Base-by-base conservation (phyloP, 2,113 vertebrate species). In the Xyliphius kryptos region DNA sequence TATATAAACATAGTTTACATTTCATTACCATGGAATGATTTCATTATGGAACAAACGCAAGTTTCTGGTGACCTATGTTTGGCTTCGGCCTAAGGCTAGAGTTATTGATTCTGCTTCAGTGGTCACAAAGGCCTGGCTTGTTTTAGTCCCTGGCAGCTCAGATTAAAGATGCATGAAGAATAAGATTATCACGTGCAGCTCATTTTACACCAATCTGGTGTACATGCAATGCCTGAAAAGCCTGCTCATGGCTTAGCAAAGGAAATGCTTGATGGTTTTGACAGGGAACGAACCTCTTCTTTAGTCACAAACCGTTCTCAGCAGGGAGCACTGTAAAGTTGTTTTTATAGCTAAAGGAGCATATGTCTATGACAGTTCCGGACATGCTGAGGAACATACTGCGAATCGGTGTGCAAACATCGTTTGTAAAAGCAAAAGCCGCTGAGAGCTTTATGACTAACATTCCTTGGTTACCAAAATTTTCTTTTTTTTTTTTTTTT, bases 361-460 rank as follows among this genome's bases (percentile, higher is more conserved):
- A 11, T 49, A 62, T 13, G 43, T 4, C 53, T 19, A 36, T 60
- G 61, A 61, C 64, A 9, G n/a, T 46, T 72, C 60, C 26, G 21
- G 53, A 61, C 64, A 57, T 16, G 57, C 64, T 20, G 32, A 38
- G 20, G 49, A 56, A 19, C 50, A 56, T 64, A 60, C 22, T 37
- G 21, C 55, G 61, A 51, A n/a, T n/a, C n/a, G n/a, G n/a, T n/a
- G n/a, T 51, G 66, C 51, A 64, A 68, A 68, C 66, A 72, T 15
- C 53, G 51, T 59, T 13, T 57, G 52, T 59, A 55, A 53, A 54
- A 50, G 53, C 43, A 66, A 32, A 52, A 60, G 66, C 43, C 38
- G 26, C 15, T 50, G 61, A 64, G 44, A 44, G 60, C 11, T 68
- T 60, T 51, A 44, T 9, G 15, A 5, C 17, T 6, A n/a, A 9